A percentile compares a stretch with the other conserved stretches of the same genome.
These are phyloP conservation scores for Serilophus lunatus DNA, from an alignment of 2,113 vertebrate genomes.

Conservation along the genomic window DNA sequence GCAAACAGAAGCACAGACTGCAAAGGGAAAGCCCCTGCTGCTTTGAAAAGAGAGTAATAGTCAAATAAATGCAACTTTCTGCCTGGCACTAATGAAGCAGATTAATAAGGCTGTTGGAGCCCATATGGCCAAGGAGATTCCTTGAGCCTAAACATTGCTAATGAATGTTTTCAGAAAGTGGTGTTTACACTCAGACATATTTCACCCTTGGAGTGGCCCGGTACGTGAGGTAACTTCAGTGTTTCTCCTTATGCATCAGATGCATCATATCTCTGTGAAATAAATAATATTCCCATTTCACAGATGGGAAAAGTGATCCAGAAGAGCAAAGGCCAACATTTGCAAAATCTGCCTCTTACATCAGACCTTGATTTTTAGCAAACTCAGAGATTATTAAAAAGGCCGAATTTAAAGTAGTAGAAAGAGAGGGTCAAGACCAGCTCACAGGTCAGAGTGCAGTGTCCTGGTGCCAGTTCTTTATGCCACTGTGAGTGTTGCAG, in stretches of 20 bases:
- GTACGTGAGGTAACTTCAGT: not conserved
- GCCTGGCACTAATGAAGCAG: conserved; percentile 7
- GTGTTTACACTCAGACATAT: not conserved
- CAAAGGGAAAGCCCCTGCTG: not conserved
- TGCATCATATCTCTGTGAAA: not conserved
- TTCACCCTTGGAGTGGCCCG: not conserved
- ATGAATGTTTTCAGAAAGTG: not conserved
- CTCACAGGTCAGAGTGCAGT: not conserved
- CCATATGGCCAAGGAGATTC: not conserved
- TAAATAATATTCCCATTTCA: not conserved
- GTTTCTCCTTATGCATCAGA: not conserved
- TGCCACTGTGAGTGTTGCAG: not conserved
- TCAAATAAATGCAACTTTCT: conserved; percentile 35
- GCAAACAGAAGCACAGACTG: not conserved
- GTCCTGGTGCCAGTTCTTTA: not conserved
- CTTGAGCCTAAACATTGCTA: conserved; percentile 1
- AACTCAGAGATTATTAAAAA: not conserved
- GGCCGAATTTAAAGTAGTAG: not conserved
- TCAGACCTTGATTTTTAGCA: not conserved
- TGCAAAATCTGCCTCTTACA: not conserved
- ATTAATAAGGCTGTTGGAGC: conserved; percentile 14
- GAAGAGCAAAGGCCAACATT: not conserved
- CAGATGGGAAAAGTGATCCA: not conserved
- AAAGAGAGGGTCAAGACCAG: not conserved
- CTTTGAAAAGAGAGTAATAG: not conserved